Percentiles rank a stretch among this genome's conserved stretches.
These are phyloP conservation scores for Sinohyriopsis cumingii DNA, from an alignment of 2,888 invertebrate species.

Conservation along the genomic window DNA sequence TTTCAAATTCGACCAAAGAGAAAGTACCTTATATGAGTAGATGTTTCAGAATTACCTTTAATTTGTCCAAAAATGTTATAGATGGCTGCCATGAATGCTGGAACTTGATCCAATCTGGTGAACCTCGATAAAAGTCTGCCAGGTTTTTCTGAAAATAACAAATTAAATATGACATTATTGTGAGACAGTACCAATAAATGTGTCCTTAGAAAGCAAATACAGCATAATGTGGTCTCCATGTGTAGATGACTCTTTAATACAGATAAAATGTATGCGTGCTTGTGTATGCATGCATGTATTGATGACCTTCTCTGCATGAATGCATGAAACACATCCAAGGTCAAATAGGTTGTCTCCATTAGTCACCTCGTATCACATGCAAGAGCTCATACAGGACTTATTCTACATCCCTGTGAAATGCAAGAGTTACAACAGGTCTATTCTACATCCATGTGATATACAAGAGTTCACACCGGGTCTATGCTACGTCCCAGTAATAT, in stretches of 20 bases:
- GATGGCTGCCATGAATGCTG: constrained; percentile 81
- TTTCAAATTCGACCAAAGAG: too few species aligned
- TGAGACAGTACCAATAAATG: neutral
- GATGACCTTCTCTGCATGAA: neutral
- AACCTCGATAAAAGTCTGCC: constrained; percentile 82
- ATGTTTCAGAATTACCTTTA: constrained; percentile 76
- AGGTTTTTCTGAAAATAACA: constrained; percentile 78
- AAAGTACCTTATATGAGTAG: neutral
- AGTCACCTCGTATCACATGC: too few species aligned
- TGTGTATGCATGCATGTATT: neutral
- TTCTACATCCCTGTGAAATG: too few species aligned
- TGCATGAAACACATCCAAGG: neutral
- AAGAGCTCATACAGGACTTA: too few species aligned
- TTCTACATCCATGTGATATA: too few species aligned
- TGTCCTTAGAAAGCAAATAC: neutral
- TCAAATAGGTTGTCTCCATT: too few species aligned
- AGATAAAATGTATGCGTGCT: neutral
- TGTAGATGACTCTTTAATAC: too few species aligned
- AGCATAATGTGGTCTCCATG: neutral
- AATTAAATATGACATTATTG: neutral
- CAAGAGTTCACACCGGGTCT: too few species aligned
- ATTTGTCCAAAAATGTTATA: constrained; percentile 86
- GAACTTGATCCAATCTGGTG: constrained; percentile 79
- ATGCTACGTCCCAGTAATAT: too few species aligned
- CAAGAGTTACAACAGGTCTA: too few species aligned